A percentile compares a stretch with the other conserved stretches of the same genome.
Evolutionary conservation across 2,888 invertebrate species (phyloP).

Genomic region (Lysandra coridon): DNA sequence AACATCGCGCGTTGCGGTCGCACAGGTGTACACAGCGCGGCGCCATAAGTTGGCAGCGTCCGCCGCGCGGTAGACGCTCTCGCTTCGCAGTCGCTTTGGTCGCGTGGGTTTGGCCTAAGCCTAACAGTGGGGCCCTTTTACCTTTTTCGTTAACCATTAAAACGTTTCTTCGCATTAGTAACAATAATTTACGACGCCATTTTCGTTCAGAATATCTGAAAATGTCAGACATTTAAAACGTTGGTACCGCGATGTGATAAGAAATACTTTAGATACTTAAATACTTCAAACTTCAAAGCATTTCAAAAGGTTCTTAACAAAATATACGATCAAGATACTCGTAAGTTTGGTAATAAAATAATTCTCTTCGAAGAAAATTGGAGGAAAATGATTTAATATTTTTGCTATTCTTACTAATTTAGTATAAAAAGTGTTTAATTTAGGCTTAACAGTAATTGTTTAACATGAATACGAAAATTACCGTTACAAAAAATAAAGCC

Average conservation of each 20-base stretch:
- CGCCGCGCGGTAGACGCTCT: no score
- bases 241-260: neutral
- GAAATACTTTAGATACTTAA: neutral
- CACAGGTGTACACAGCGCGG: no score
- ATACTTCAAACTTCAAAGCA: neutral
- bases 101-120: no score
- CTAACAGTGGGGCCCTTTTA: no score
- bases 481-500: neutral
- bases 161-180: no score
- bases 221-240: neutral
- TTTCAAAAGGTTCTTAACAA: neutral
- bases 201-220: neutral
- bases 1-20: no score
- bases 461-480: neutral
- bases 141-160: no score
- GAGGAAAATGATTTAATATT: neutral
- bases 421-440: neutral
- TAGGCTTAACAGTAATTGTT: neutral
- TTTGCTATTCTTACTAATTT: neutral
- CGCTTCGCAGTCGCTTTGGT: no score
- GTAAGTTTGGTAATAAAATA: neutral
- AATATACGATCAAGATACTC: conserved; percentile 1
- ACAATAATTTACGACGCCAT: neutral
- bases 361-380: neutral
- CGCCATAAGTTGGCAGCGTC: no score